These are phyloP conservation scores for Hoplodrina ambigua DNA, from an alignment of 2,888 invertebrate genomes.

Conservation along the genomic window DNA sequence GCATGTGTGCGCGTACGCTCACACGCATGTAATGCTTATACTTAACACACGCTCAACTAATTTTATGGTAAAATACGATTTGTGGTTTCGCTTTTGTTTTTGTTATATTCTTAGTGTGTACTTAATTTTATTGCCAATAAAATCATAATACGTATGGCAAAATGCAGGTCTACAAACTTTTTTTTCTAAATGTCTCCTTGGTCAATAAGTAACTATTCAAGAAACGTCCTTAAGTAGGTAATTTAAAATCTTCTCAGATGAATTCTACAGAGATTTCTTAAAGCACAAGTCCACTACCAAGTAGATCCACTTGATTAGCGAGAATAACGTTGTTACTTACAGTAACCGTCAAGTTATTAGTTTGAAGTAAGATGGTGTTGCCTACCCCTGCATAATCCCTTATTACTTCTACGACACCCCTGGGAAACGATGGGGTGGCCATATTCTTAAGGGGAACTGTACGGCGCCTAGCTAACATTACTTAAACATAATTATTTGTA, in stretches of 20 bases:
- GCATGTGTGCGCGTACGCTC: slow-evolving; percentile 45
- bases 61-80: slow-evolving; percentile 59
- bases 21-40: slow-evolving; percentile 38
- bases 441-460: slow-evolving; percentile 25
- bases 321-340: slow-evolving; percentile 18
- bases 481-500: slow-evolving; percentile 45
- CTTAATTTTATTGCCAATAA: slow-evolving; percentile 43
- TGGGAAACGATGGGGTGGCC: slow-evolving; percentile 51
- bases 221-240: not conserved
- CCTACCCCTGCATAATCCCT: slow-evolving; percentile 53
- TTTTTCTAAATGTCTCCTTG: not conserved
- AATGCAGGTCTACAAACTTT: not conserved
- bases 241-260: not conserved
- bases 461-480: slow-evolving; percentile 31
- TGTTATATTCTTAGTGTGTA: slow-evolving; percentile 8
- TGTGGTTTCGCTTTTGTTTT: slow-evolving; percentile 51
- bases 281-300: not conserved
- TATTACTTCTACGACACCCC: slow-evolving; percentile 55
- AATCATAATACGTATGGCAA: slow-evolving; percentile 3
- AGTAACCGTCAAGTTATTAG: slow-evolving; percentile 43
- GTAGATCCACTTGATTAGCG: slow-evolving; percentile 5
- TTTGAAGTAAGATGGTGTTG: slow-evolving; percentile 38
- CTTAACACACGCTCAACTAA: slow-evolving; percentile 51
- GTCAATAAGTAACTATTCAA: not conserved
- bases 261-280: not conserved